Evolutionary conservation across 2,797 vertebrate species (phyloP), one percentile per base, ranked within the genome.

Genomic region (Eurystomus glaucurus): DNA sequence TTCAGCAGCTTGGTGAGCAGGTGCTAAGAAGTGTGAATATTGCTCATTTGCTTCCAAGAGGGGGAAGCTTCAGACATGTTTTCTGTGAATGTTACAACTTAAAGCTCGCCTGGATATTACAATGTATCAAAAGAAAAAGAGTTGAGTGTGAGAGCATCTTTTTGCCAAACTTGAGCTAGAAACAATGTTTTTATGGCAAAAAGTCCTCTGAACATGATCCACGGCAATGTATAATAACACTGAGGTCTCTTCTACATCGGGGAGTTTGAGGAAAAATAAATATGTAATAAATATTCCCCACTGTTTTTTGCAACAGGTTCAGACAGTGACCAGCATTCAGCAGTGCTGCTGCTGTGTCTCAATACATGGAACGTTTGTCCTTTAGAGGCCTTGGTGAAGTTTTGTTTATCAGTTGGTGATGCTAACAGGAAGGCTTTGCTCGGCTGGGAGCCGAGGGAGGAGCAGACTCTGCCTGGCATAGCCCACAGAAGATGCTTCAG

Each of bases 251-350:
- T 33, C 28, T 48, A 31, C 51, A 46, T 6, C 23, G 35, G 43
- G 60, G 77, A 60, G 31, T 85, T 35, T 2, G 48, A 71, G 33
- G 35, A 91, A 57, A 88, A 69, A 8, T 50, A 85, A 78, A 66
- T 13, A 66, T 3, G 14, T 43, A 58, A 48, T 43, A 69, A 87
- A 85, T 37, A 64, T 65, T 93, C 92, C 62, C 51, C 81, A 29
- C 66, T 58, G 29, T 10, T 90, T 90, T 31, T 35, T 72, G 71
- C 80, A 20, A 29, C 25, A 6, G 28, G 31, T 29, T 74, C 93
- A 77, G 62, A 22, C 50, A 54, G 55, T 66, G 28, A 60, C 80
- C 92, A 77, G 88, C 88, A 75, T 83, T 84, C 93, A 68, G 85
- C 88, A 86, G 31, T 0, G 4, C 52, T 69, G 75, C 79, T 70